Percentiles rank a stretch among this genome's conserved stretches.
Evolutionary conservation across 1,140 invertebrate genomes (phyloP).

Genomic region (Globodera rostochiensis): DNA sequence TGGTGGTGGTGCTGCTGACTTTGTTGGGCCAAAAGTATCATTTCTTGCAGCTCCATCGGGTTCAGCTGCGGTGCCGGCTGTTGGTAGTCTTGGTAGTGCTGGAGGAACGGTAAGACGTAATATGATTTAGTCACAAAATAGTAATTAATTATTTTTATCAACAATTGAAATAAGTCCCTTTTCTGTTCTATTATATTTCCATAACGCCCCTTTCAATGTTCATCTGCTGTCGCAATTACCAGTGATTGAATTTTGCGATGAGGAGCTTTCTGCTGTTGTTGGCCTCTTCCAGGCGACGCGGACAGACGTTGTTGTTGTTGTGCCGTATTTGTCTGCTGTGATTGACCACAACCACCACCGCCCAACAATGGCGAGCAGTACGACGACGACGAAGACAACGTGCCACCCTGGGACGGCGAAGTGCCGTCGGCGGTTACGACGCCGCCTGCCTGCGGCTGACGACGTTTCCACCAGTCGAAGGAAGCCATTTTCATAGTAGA

Average conservation of each 20-base stretch:
- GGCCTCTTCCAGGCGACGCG: background rate
- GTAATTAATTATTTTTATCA: too few relatives aligned
- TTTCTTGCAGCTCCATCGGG: slow-evolving; percentile 17
- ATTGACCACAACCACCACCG: background rate
- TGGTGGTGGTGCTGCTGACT: slow-evolving; percentile 9
- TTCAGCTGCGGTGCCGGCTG: slow-evolving; percentile 22
- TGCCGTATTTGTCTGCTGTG: background rate
- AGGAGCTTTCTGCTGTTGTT: background rate
- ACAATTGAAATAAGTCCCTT: too few relatives aligned
- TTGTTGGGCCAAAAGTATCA: background rate
- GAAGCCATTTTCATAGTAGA: slow-evolving; percentile 62
- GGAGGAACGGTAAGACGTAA: background rate
- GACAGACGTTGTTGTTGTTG: background rate
- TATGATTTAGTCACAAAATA: background rate
- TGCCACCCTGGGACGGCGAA: slow-evolving; percentile 10
- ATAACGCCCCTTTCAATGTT: background rate
- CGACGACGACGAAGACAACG: background rate
- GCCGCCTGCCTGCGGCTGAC: slow-evolving; percentile 41
- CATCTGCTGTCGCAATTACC: background rate
- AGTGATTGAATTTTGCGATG: slow-evolving; percentile 25
- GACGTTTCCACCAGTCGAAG: slow-evolving; percentile 61
- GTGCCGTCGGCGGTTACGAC: slow-evolving; percentile 8
- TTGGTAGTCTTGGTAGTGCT: slow-evolving; percentile 30
- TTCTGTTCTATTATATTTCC: too few relatives aligned
- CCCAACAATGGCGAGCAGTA: slow-evolving; percentile 9